Percentiles rank a stretch among this genome's conserved stretches.
These are phyloP conservation scores for Sterrhoptilus dennistouni DNA, from an alignment of 2,113 vertebrate genomes.

Conservation along the genomic window DNA sequence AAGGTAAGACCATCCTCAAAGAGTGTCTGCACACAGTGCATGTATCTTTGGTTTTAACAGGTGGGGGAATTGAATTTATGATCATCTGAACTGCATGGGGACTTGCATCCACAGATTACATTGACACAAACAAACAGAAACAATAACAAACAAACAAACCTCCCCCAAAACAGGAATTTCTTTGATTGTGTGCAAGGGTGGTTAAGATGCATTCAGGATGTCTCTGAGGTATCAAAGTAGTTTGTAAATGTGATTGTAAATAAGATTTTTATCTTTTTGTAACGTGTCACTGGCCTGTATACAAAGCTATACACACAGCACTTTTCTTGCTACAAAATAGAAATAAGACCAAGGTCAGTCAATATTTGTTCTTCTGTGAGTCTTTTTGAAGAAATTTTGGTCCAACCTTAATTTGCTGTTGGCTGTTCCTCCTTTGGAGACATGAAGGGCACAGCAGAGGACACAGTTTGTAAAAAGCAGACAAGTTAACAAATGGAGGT, in stretches of 20 bases:
- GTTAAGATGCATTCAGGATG: not conserved
- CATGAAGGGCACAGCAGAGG: not conserved
- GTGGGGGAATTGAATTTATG: not conserved
- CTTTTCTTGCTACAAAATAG: not conserved
- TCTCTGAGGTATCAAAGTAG: not conserved
- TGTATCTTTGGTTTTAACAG: not conserved
- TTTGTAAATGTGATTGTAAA: not conserved
- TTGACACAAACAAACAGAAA: not conserved
- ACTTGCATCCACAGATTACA: not conserved
- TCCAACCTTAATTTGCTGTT: not conserved
- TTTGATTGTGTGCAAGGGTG: not conserved
- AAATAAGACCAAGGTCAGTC: not conserved
- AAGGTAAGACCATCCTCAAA: not conserved
- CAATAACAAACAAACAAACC: not conserved
- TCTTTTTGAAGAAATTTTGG: not conserved
- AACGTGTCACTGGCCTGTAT: not conserved
- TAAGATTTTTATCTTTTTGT: not conserved
- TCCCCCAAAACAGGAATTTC: too few relatives aligned
- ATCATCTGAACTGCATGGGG: not conserved
- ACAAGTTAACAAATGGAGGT: not conserved
- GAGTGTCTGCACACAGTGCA: not conserved
- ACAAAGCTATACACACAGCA: not conserved
- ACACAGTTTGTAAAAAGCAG: not conserved
- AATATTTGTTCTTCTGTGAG: not conserved
- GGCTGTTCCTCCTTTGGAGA: not conserved